Evolutionary conservation across 2,888 invertebrate species (phyloP).

Genomic region (Meloe dianella): DNA sequence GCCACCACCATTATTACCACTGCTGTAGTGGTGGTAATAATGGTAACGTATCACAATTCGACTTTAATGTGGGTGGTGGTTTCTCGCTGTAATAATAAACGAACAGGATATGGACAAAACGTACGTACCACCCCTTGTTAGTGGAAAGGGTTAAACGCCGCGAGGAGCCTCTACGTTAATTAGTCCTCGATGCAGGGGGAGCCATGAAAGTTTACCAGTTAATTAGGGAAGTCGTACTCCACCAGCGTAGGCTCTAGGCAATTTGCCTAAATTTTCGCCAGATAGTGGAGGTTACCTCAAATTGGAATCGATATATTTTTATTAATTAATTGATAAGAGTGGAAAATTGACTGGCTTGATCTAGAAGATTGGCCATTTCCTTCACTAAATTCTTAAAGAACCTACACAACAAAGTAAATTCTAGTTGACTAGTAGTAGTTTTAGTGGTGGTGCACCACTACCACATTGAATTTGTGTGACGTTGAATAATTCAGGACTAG

Average conservation of each 20-base stretch:
- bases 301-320: not conserved
- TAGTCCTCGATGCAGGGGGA: conserved; percentile 59
- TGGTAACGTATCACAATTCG: conserved; percentile 45
- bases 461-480: conserved; percentile 41
- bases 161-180: conserved; percentile 56
- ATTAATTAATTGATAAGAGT: not conserved
- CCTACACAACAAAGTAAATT: not conserved
- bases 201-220: conserved; percentile 62
- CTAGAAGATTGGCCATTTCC: not conserved
- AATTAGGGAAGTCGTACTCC: conserved; percentile 58
- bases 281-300: conserved; percentile 25
- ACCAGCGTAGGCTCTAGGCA: conserved; percentile 49
- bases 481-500: conserved; percentile 45
- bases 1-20: conserved; percentile 42
- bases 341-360: not conserved
- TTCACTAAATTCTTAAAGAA: not conserved
- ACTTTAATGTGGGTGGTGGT: conserved; percentile 36
- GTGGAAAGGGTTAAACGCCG: conserved; percentile 44
- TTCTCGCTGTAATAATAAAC: conserved; percentile 28
- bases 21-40: not conserved
- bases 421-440: not conserved
- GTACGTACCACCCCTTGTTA: conserved; percentile 38
- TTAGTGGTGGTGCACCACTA: not conserved
- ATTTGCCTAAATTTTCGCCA: conserved; percentile 51
- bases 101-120: conserved; percentile 28